Conservation (phyloP, 1,140 invertebrate genomes). For the Hyphantria cunea region DNA sequence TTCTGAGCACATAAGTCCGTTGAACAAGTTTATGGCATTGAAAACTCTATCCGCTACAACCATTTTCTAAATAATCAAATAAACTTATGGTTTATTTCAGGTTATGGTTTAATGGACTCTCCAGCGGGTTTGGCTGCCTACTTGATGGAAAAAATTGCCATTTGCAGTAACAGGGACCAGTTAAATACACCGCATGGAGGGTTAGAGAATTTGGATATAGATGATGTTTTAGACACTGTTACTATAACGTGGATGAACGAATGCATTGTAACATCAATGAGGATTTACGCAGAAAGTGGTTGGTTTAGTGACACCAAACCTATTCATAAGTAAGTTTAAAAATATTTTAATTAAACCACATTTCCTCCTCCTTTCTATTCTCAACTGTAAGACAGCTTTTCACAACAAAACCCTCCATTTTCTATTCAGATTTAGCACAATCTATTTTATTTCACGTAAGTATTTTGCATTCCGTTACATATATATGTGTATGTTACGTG, state of each 20-base stretch:
- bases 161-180: constrained; percentile 86
- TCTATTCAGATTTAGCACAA: no score
- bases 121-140: constrained; percentile 91
- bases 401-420: no score
- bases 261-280: constrained; percentile 88
- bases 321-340: constrained; percentile 57
- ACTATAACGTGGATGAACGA: constrained; percentile 93
- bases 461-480: no score
- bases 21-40: no score
- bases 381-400: no score
- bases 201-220: constrained; percentile 84
- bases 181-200: constrained; percentile 87
- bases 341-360: background rate
- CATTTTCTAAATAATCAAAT: no score
- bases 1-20: no score
- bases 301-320: constrained; percentile 58
- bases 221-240: constrained; percentile 93
- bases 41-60: no score
- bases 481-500: no score
- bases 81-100: constrained; percentile 56
- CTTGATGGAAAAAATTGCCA: constrained; percentile 93
- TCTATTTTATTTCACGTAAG: no score
- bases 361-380: no score
- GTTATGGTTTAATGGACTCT: constrained; percentile 84
- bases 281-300: constrained; percentile 89